Conservation (phyloP, 2,888 invertebrate genomes). For the Leptinotarsa haldemani region DNA sequence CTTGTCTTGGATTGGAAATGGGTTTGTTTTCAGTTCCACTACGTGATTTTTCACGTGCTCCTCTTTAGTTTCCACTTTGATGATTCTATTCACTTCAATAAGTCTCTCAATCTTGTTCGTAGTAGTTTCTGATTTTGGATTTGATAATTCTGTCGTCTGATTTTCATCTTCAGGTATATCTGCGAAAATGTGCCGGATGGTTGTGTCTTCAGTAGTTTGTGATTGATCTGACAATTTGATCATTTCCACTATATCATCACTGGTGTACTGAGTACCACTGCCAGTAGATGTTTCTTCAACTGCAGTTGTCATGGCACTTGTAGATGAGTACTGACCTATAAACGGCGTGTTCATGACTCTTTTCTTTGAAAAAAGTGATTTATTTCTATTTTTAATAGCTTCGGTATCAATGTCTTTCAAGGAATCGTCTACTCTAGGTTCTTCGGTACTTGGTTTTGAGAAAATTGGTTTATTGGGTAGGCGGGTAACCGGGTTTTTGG, state of each 20-base stretch:
- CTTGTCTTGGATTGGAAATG: constrained; percentile 73
- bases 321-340: constrained; percentile 30
- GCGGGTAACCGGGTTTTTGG: constrained; percentile 47
- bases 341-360: constrained; percentile 60
- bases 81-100: constrained; percentile 77
- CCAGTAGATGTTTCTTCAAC: constrained; percentile 22
- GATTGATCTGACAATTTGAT: constrained; percentile 36
- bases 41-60: constrained; percentile 70
- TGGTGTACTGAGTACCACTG: constrained; percentile 12
- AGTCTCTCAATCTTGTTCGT: constrained; percentile 69
- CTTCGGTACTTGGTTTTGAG: constrained; percentile 45
- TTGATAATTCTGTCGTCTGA: constrained; percentile 55
- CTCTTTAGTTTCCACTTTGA: constrained; percentile 76
- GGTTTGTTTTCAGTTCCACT: constrained; percentile 67
- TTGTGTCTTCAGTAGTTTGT: constrained; percentile 57
- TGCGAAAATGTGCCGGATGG: constrained; percentile 68
- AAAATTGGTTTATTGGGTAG: constrained; percentile 31
- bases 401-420: constrained; percentile 65
- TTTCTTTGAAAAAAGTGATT: constrained; percentile 68
- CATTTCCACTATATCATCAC: constrained; percentile 28
- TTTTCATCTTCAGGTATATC: constrained; percentile 58
- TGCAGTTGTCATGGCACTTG: constrained; percentile 26
- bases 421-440: constrained; percentile 42
- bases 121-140: constrained; percentile 56
- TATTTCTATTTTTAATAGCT: constrained; percentile 69